These are phyloP conservation scores for Neosilurus mollespiculum DNA, from an alignment of 2,797 vertebrate species.

Conservation along the genomic window DNA sequence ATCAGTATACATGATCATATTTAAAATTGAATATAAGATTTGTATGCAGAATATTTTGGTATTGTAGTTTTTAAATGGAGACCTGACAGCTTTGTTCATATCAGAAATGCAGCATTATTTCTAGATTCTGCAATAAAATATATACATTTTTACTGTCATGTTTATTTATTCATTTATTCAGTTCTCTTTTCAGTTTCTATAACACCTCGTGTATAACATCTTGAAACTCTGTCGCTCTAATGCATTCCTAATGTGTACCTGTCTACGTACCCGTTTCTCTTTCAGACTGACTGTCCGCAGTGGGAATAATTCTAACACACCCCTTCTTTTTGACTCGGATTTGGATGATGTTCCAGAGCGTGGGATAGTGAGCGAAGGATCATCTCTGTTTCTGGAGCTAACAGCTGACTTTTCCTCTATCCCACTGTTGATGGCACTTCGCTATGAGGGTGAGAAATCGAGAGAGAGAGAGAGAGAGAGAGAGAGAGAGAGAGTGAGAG, in stretches of 20 bases:
- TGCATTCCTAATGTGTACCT: background rate
- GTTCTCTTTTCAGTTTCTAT: slow-evolving; percentile 11
- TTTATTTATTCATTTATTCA: background rate
- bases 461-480: slow-evolving; percentile 47
- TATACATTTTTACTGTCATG: too few species aligned
- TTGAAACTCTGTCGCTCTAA: background rate
- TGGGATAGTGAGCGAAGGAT: slow-evolving; percentile 84
- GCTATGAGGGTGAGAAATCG: slow-evolving; percentile 82
- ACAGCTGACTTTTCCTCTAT: slow-evolving; percentile 86
- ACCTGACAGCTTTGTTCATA: background rate
- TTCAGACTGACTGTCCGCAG: slow-evolving; percentile 84
- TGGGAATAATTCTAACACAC: slow-evolving; percentile 81
- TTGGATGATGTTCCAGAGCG: slow-evolving; percentile 88
- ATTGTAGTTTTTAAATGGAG: background rate
- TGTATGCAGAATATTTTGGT: background rate
- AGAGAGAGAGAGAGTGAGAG: background rate
- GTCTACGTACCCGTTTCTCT: slow-evolving; percentile 19
- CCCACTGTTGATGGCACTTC: slow-evolving; percentile 84
- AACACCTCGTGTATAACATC: background rate
- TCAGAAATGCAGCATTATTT: background rate
- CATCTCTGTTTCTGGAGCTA: slow-evolving; percentile 85
- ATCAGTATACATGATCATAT: background rate
- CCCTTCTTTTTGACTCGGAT: slow-evolving; percentile 86
- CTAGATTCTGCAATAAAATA: background rate
- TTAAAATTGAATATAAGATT: background rate